Evolutionary conservation across 2,113 vertebrate species (phyloP), one percentile per base, ranked within the genome.

Genomic region (Colaptes auratus): DNA sequence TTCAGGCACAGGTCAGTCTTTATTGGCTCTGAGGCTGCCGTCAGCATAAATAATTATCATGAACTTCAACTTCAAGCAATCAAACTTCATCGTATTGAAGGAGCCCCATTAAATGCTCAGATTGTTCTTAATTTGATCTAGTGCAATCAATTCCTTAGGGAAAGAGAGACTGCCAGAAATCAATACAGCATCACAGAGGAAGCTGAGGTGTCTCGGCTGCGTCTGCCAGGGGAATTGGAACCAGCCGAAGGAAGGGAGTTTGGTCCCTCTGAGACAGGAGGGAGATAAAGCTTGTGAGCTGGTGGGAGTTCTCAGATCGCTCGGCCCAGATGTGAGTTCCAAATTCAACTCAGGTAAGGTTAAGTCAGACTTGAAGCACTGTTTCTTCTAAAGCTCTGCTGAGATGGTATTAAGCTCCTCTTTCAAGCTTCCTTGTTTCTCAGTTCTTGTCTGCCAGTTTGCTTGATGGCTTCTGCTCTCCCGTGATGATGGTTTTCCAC

Each of bases 81-180:
- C 94, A 90, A 96, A 96, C 91, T 86, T 94, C 92, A 88, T 94
- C 25, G 4, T 83, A 95, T 92, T 85, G 91, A 92, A 96, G 74
- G 77, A 89, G 64, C 56, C 72, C 92, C 82, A 92, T 97, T 97
- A 97, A 97, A 94, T 95, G 80, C 89, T 92, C 90, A 93, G 95
- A 88, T 95, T 96, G 93, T 92, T 95, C 95, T 97, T 96, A 95
- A 97, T 96, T 97, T 97, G 96, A 97, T 97, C 90, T 89, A 93
- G 89, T 91, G 84, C 88, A 77, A 77, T 74, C 85, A 48, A 70
- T 89, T 81, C 95, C 89, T 96, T 52, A 56, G 95, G 96, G 96
- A 93, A 91, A 78, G 67, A 98, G 95, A 95, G 96, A 55, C 82
- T 82, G 59, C 72, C 72, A 77, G 84, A 91, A 97, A 97, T 98